Evolutionary conservation across 1,140 invertebrate species (phyloP).

Genomic region (Wasmannia auropunctata): DNA sequence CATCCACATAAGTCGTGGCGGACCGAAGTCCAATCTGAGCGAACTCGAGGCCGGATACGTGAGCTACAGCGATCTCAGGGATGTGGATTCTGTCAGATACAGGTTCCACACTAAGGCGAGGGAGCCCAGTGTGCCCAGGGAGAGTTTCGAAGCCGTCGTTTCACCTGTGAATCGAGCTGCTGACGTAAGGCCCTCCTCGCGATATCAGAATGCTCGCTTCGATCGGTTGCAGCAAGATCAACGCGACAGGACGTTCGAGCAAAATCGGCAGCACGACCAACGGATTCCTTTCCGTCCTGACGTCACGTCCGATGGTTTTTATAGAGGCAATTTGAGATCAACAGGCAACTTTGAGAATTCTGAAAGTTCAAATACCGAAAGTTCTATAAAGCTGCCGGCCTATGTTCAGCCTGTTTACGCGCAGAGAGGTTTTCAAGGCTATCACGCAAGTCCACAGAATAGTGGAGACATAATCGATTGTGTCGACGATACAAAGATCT

Average conservation of each 20-base stretch:
- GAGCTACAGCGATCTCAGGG: conserved; percentile 80
- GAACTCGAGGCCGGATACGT: conserved; percentile 82
- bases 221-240: conserved; percentile 39
- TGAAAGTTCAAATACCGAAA: neutral
- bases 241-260: neutral
- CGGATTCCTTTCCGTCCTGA: neutral
- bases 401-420: conserved; percentile 23
- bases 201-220: conserved; percentile 32
- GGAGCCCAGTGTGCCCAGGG: conserved; percentile 64
- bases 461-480: neutral
- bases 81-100: conserved; percentile 81
- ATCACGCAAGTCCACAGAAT: neutral
- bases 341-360: neutral
- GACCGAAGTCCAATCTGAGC: conserved; percentile 79
- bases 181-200: neutral
- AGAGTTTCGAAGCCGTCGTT: conserved; percentile 55
- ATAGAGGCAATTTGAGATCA: neutral
- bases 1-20: conserved; percentile 78
- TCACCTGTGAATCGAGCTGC: neutral
- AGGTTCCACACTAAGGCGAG: conserved; percentile 82
- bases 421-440: neutral
- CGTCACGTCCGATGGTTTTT: neutral
- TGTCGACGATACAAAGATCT: neutral
- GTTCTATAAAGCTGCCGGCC: neutral
- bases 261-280: neutral